Conservation (phyloP, 2,797 vertebrate genomes). For the Aulostomus chinensis region DNA sequence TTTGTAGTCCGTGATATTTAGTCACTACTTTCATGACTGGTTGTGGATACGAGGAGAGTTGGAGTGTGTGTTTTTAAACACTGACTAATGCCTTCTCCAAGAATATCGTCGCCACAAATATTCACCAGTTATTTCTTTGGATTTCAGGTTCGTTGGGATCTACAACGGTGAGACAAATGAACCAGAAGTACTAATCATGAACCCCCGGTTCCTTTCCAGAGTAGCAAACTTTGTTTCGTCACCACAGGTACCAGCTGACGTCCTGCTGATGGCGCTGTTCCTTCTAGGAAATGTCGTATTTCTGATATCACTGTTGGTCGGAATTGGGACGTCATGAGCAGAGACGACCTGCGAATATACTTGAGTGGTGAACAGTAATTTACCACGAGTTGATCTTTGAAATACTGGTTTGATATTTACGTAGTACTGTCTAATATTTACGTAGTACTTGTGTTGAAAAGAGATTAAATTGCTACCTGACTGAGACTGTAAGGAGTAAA, state of each 20-base stretch:
- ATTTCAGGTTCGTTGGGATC: slow-evolving; percentile 22
- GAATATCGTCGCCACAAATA: not conserved
- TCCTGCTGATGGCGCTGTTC: slow-evolving; percentile 58
- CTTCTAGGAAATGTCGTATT: slow-evolving; percentile 77
- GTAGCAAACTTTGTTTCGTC: not conserved
- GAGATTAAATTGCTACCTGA: no score
- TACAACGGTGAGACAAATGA: slow-evolving; percentile 32
- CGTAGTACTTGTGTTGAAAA: no score
- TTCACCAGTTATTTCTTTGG: not conserved
- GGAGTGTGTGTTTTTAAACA: no score
- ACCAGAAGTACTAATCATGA: not conserved
- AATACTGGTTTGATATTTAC: not conserved
- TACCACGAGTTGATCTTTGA: not conserved
- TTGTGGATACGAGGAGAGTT: no score
- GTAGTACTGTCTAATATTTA: no score
- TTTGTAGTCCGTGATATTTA: no score
- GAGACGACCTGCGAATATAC: no score
- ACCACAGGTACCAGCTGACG: slow-evolving; percentile 43
- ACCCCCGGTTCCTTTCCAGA: no score
- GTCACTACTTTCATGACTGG: no score
- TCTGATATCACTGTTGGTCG: slow-evolving; percentile 75
- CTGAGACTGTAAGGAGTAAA: no score
- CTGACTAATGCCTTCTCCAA: no score
- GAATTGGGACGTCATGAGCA: slow-evolving; percentile 69
- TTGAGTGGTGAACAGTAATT: not conserved